Conservation (phyloP, 2,797 vertebrate genomes). For the Echeneis naucrates region DNA sequence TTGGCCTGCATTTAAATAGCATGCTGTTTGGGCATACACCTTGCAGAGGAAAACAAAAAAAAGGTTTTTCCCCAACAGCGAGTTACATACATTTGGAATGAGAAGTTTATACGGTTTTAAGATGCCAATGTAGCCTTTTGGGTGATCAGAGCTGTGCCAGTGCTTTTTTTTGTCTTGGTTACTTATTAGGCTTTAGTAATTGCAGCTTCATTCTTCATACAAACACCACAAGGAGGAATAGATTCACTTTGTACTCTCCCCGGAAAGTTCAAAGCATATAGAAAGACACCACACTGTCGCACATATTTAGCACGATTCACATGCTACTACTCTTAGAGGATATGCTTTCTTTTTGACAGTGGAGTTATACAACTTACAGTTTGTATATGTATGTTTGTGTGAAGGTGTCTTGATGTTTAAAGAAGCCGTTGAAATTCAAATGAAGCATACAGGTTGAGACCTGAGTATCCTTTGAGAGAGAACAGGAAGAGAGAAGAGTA, state of each 20-base stretch:
- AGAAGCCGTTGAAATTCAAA: slow-evolving; percentile 59
- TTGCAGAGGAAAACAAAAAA: slow-evolving; percentile 8
- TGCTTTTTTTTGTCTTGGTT: slow-evolving; percentile 69
- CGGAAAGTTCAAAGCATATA: slow-evolving; percentile 72
- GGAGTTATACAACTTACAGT: slow-evolving; percentile 36
- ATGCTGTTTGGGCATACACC: slow-evolving; percentile 9
- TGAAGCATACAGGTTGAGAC: slow-evolving; percentile 48
- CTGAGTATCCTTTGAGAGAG: slow-evolving; percentile 21
- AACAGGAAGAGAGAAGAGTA: neutral
- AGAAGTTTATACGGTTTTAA: slow-evolving; percentile 78
- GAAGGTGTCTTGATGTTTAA: slow-evolving; percentile 17
- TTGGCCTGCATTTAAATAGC: slow-evolving; percentile 10
- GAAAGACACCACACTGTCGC: slow-evolving; percentile 31
- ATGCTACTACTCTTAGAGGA: slow-evolving; percentile 51
- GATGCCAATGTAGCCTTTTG: slow-evolving; percentile 84
- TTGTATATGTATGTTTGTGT: too few relatives aligned
- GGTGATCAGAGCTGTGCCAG: slow-evolving; percentile 53
- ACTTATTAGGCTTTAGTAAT: slow-evolving; percentile 79
- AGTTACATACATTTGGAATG: slow-evolving; percentile 66
- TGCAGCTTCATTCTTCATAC: slow-evolving; percentile 58
- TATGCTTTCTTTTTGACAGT: slow-evolving; percentile 52
- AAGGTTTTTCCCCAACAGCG: slow-evolving; percentile 11
- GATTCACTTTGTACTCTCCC: slow-evolving; percentile 62
- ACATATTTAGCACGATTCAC: slow-evolving; percentile 36
- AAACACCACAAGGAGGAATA: slow-evolving; percentile 66